A percentile compares a stretch with the other conserved stretches of the same genome.
Evolutionary conservation across 2,113 vertebrate genomes (phyloP).

Genomic region (Anolis sagrei): DNA sequence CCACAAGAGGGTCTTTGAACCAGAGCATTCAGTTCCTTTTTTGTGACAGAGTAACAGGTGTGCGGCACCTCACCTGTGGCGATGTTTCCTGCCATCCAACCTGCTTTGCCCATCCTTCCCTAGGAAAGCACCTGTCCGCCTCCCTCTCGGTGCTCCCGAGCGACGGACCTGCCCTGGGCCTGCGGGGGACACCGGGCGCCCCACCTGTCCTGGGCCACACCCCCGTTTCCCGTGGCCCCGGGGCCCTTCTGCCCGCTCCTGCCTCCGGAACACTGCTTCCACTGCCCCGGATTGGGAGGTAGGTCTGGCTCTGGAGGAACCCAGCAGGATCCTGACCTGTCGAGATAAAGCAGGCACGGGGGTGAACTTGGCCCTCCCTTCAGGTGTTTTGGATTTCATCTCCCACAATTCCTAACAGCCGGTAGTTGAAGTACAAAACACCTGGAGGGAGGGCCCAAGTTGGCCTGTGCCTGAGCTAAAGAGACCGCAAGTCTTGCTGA

Average conservation of each 20-base stretch:
- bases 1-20: background rate
- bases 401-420: too few relatives aligned
- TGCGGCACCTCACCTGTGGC: background rate
- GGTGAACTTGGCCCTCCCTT: too few relatives aligned
- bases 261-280: conserved; percentile 56
- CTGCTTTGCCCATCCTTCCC: background rate
- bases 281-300: conserved; percentile 61
- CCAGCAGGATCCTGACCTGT: too few relatives aligned
- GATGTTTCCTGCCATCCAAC: background rate
- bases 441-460: too few relatives aligned
- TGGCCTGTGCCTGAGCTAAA: too few relatives aligned
- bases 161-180: conserved; percentile 51
- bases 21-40: background rate
- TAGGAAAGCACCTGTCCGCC: conserved; percentile 55
- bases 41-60: background rate
- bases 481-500: background rate
- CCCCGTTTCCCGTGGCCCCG: conserved; percentile 57
- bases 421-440: too few relatives aligned
- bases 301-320: conserved; percentile 5
- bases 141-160: conserved; percentile 41
- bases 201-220: conserved; percentile 56
- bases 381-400: too few relatives aligned
- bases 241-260: conserved; percentile 61
- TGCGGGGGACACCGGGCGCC: conserved; percentile 48
- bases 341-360: background rate